These are phyloP conservation scores for Epinephelus cyanopodus DNA, from an alignment of 2,113 vertebrate species.

Conservation along the genomic window DNA sequence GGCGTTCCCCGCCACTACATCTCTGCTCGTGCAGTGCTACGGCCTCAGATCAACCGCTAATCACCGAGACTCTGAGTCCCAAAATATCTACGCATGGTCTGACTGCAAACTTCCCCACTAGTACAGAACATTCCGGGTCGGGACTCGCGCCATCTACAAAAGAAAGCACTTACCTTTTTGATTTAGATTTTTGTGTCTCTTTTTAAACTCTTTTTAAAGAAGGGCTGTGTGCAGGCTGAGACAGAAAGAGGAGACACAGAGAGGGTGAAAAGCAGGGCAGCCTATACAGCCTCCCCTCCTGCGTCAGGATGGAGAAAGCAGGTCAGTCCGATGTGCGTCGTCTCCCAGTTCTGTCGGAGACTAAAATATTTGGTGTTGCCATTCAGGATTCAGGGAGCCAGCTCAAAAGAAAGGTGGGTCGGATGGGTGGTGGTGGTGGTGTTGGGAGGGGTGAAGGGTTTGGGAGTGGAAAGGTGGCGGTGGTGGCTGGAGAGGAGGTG, in stretches of 20 bases:
- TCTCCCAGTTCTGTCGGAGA: conserved; percentile 84
- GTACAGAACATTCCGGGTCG: conserved; percentile 12
- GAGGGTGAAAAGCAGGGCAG: conserved; percentile 18
- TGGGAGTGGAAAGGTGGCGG: conserved; percentile 21
- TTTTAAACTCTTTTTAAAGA: conserved; percentile 25
- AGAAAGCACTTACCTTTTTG: conserved; percentile 72
- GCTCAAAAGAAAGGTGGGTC: conserved; percentile 31
- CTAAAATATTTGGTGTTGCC: conserved; percentile 81
- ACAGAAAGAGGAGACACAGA: conserved; percentile 25
- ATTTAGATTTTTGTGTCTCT: conserved; percentile 20
- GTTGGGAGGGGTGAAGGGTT: conserved; percentile 38
- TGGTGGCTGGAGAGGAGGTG: conserved; percentile 29
- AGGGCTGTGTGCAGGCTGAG: conserved; percentile 23
- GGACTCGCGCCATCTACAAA: conserved; percentile 22
- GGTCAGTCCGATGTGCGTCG: conserved; percentile 86
- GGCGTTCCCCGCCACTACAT: conserved; percentile 24
- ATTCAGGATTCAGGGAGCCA: conserved; percentile 79
- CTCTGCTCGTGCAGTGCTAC: conserved; percentile 4
- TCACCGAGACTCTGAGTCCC: background rate
- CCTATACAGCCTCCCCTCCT: conserved; percentile 37
- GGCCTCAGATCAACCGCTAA: conserved; percentile 22
- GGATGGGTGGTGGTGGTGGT: conserved; percentile 20
- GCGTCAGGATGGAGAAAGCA: conserved; percentile 72
- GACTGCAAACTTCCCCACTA: conserved; percentile 52
- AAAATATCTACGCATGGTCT: conserved; percentile 42